Base-by-base conservation (phyloP, 2,113 vertebrate genomes). In the Vulpes ferrilata region DNA sequence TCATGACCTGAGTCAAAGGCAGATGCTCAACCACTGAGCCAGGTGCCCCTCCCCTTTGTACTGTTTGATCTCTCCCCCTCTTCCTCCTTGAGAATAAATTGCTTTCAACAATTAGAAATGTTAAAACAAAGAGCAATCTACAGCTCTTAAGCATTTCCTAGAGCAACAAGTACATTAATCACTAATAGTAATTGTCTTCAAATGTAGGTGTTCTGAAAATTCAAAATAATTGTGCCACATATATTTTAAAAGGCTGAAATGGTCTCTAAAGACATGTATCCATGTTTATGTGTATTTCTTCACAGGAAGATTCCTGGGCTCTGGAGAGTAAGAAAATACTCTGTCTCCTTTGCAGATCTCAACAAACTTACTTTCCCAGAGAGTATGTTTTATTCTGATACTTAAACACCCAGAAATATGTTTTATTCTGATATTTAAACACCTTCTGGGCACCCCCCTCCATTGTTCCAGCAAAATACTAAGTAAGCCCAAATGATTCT, bases 31-130 rank as follows among this genome's bases (percentile, higher is more conserved):
- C 43, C 43, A 43, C 43, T 43, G 43, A 43, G 43, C 43, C 43
- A 43, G 43, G 43, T 43, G 43, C 43, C 43, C 43, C 43, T 57
- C 62, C 25, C 30, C 25, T 79, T 76, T 78, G 2, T 57, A 53
- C 7, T 62, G 5, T 78, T 82, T 95, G 38, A 10, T 51, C 35
- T 89, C 32, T 15, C 10, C 7, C 2, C 43, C 1, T 51, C 2
- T 62, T 60, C 12, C 55, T 8, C 0, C 38, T 48, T 59, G 17
- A 91, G 25, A 43, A 19, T 87, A 13, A 32, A 38, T 69, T 78
- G 32, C 38, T 93, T 96, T 96, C 53, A 95, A 62, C 23, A 91
- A 53, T 88, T 81, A 93, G 38, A 97, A 67, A 73, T 32, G n/a
- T 93, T 96, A 69, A 93, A 89, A 65, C 51, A 74, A 96, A 82